Base-by-base conservation (phyloP, 2,888 invertebrate species). In the Amiota mariae region DNA sequence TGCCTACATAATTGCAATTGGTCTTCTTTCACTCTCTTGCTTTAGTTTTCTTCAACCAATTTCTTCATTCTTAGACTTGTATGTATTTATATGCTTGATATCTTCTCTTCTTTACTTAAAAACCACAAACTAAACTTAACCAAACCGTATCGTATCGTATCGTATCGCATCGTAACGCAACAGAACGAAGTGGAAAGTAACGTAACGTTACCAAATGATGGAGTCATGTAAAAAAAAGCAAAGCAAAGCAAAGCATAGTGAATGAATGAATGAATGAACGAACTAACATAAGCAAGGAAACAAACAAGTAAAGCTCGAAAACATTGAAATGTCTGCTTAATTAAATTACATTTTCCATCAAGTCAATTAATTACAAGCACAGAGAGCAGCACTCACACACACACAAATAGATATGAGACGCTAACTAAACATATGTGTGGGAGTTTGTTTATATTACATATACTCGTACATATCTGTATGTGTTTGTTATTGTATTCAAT, bases 331-430 rank as follows among this genome's bases (percentile, higher is more conserved):
- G 78, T 78, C 78, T 83, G 85, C 80, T 82, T 85, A 87, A 85
- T 85, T 81, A 82, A 87, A 87, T 86, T 82, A 85, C 86, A 83
- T 87, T 86, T 86, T 87, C 83, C 87, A 85, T 85, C 82, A 85
- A 85, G 85, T 85, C 86, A 85, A 85, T 85, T 85, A 85, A 86
- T 84, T 80, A 81, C 82, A 78, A 78, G 78, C 80, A 81, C 76
- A 84, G 78, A 80, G 70, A 72, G 59, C 56, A 11, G 70, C 18
- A 57, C 56, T 73, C 57, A 76, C 72, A 73, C 77, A 66, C 18
- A 15, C 47, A 49, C 18, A 54, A 54, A 54, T 11, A 13, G 13
- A 54, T 54, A 15, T n/a, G 13, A 8, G 54, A n/a, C 67, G 11
- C n/a, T 47, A 18, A 49, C 18, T 49, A 18, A 6, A 15, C 49